A percentile compares a stretch with the other conserved stretches of the same genome.
Conservation (phyloP, 1,140 invertebrate species). For the Panonychus citri region DNA sequence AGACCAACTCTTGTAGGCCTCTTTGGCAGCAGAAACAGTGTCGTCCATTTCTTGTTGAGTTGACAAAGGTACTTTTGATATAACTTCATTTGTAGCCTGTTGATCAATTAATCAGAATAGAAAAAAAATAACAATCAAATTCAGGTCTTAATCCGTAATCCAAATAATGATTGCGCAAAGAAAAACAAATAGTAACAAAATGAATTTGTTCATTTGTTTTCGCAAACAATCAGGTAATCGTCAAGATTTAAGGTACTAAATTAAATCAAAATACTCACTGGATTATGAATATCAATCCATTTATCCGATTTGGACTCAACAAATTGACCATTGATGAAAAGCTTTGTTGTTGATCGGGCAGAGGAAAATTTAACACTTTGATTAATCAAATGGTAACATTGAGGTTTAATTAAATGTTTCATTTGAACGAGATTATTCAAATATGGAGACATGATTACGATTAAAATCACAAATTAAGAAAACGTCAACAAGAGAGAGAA, state of each 20-base stretch:
- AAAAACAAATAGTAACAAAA: conserved; percentile 1
- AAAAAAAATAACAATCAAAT: neutral
- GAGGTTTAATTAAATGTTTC: neutral
- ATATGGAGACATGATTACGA: too few relatives aligned
- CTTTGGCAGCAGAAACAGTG: conserved; percentile 63
- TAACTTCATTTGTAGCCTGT: conserved; percentile 38
- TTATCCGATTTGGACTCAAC: conserved; percentile 72
- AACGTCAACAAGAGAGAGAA: too few relatives aligned
- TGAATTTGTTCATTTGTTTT: too few relatives aligned
- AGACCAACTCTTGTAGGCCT: conserved; percentile 63
- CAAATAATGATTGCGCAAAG: neutral
- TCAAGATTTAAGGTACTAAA: too few relatives aligned
- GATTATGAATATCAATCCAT: conserved; percentile 85
- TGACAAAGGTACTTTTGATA: conserved; percentile 62
- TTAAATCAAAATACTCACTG: conserved; percentile 33
- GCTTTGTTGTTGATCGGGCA: conserved; percentile 38
- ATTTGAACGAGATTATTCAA: too few relatives aligned
- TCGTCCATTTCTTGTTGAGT: conserved; percentile 73
- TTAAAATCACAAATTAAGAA: too few relatives aligned
- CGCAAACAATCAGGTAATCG: too few relatives aligned
- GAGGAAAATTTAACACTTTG: neutral
- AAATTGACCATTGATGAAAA: conserved; percentile 86
- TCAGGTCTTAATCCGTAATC: neutral
- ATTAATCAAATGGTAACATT: neutral
- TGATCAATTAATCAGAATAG: too few relatives aligned